Base-by-base conservation (phyloP, 2,113 vertebrate genomes). In the Vulpes vulpes region DNA sequence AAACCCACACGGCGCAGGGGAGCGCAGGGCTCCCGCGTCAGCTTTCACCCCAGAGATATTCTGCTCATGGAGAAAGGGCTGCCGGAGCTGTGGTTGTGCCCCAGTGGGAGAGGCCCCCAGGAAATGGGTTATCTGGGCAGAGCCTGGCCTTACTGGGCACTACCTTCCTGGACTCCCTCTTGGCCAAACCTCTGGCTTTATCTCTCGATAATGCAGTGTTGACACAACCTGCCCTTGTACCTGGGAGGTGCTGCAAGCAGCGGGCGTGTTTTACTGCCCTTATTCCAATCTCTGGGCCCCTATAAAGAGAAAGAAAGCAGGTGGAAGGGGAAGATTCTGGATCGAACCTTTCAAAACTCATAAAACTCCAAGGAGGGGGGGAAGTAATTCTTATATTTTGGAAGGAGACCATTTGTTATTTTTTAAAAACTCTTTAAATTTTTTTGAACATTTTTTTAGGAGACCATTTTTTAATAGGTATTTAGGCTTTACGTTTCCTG, bases 191-290 rank as follows among this genome's bases (percentile, higher is more conserved):
- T 78, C 74, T 78, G 74, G 74, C 74, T 30, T 49, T 78, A 78
- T 51, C 74, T 78, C 43, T 51, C 53, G 71, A 87, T 96, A 96
- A 94, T 19, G 1, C 8, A 78, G 74, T 27, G 92, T 97, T 97
- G 95, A 25, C 0, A 0, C 80, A 87, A 49, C 80, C 81, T 85
- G 49, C 76, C 35, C 0, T 78, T 78, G 19, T 0, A 0, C 57
- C 62, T 91, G 88, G 90, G 89, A 95, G 27, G 12, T 55, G 8
- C 71, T 53, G 16, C 7, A 11, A 67, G 82, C 12, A 10, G 11
- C 3, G 12, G 71, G 27, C 49, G 16, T 38, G 82, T 74, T 95
- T 95, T 67, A 55, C 8, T 30, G 73, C 43, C 43, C 55, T 57
- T 30, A 27, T 51, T 51, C 73, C 73, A 51, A 51, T 76, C 73